Evolutionary conservation across 2,888 invertebrate genomes (phyloP), one percentile per base, ranked within the genome.

Genomic region (Mongoloraphidia duomilia): DNA sequence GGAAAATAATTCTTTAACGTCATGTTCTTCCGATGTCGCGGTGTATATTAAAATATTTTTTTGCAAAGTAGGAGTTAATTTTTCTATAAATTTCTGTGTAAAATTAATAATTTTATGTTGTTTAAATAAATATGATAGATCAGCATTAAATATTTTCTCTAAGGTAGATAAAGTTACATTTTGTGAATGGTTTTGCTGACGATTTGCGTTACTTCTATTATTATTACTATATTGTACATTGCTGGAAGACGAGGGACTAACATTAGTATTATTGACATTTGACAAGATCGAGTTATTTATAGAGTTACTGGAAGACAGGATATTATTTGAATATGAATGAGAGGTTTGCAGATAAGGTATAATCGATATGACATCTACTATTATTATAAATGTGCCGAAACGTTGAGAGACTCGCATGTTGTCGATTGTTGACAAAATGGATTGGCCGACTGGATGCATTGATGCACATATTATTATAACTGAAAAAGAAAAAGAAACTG

Each of bases 401-500:
- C 63, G 59, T 44, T 66, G 65, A 17, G 68, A 62, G 41, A 71
- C 62, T 47, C 66, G 66, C 44, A 71, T 63, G 42, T 60, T 57
- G 57, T 72, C 71, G 40, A 73, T 60, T 39, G 69, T 66, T 51
- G 61, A 55, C 42, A 73, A 59, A 37, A 72, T 66, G 14, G 54
- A 61, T 51, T 59, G 62, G 3, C 69, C 69, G 12, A 63, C 59
- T 17, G 65, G 64, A 56, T 69, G 66, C 47, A 70, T 62, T n/a
- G 75, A 71, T 50, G 73, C 61, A 57, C 74, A 75, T 39, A 76
- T 60, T 9, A 76, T 61, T 43, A 74, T 66, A 10, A 65, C 74
- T 74, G 67, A 47, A 64, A 65, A 49, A 58, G 58, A 56, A 50
- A 53, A 50, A 52, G 5, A 6, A 26, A 26, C 26, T 26, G 3